Evolutionary conservation across 2,113 vertebrate genomes (phyloP).

Genomic region (Thamnaconus septentrionalis): DNA sequence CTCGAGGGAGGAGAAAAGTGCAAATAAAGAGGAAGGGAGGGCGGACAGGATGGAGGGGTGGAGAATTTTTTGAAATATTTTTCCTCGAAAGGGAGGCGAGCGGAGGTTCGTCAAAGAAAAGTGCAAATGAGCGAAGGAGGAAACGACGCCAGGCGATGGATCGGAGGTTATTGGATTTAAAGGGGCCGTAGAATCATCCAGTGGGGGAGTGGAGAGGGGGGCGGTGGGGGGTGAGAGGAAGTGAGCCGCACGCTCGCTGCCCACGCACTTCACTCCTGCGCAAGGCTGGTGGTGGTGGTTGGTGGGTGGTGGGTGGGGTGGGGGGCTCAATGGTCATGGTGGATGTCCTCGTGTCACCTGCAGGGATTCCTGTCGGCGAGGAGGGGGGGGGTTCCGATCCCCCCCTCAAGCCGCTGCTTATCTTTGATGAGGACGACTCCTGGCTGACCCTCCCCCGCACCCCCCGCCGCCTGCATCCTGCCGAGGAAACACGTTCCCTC

Average conservation of each 20-base stretch:
- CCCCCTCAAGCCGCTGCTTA: conserved; percentile 21
- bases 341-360: conserved; percentile 63
- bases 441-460: conserved; percentile 38
- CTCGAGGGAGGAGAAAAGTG: conserved; percentile 34
- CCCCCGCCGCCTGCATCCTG: conserved; percentile 3
- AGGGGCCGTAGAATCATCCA: conserved; percentile 64
- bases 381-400: neutral
- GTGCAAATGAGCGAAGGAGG: conserved; percentile 53
- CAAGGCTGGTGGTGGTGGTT: conserved; percentile 42
- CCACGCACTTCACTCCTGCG: conserved; percentile 62
- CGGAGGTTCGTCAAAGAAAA: conserved; percentile 48
- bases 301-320: neutral
- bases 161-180: conserved; percentile 72
- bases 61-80: conserved; percentile 10
- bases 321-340: conserved; percentile 39
- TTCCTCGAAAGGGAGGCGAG: conserved; percentile 7
- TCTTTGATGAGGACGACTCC: conserved; percentile 49
- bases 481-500: too few relatives aligned
- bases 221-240: conserved; percentile 15
- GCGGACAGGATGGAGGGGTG: conserved; percentile 26
- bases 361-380: conserved; percentile 25
- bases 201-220: conserved; percentile 64
- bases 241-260: conserved; percentile 42
- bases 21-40: conserved; percentile 45
- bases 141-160: conserved; percentile 54